Evolutionary conservation across 2,113 vertebrate species (phyloP).

Genomic region (Passer domesticus): DNA sequence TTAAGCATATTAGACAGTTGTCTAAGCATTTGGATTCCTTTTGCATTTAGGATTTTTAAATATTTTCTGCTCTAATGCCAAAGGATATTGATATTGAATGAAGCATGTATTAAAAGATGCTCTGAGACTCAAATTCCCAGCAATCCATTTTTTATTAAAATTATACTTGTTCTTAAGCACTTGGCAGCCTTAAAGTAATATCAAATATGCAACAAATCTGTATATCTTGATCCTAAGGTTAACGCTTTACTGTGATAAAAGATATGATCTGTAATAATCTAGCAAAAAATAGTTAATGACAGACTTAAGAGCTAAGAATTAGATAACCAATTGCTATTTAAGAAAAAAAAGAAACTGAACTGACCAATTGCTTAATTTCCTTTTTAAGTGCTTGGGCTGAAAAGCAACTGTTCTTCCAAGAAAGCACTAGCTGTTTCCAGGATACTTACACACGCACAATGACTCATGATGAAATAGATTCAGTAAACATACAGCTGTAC

Average conservation of each 20-base stretch:
- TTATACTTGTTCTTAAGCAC: conserved; percentile 69
- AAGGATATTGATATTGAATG: conserved; percentile 42
- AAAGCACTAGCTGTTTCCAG: conserved; percentile 88
- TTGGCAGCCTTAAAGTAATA: conserved; percentile 59
- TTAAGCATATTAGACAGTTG: conserved; percentile 57
- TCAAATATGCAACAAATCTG: conserved; percentile 60
- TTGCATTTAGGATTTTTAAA: conserved; percentile 51
- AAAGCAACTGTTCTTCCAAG: conserved; percentile 86
- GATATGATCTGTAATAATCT: conserved; percentile 72
- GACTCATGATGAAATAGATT: conserved; percentile 87
- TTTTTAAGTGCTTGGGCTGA: conserved; percentile 84
- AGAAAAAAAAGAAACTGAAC: conserved; percentile 70
- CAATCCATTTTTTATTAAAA: conserved; percentile 71
- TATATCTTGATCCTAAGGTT: conserved; percentile 69
- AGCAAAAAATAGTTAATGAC: conserved; percentile 77
- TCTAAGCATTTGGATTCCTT: conserved; percentile 50
- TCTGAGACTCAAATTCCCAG: conserved; percentile 66
- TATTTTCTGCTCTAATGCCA: conserved; percentile 51
- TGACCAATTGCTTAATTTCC: conserved; percentile 85
- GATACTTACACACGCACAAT: conserved; percentile 89
- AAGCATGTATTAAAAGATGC: conserved; percentile 49
- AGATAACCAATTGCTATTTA: conserved; percentile 74
- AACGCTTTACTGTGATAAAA: conserved; percentile 66
- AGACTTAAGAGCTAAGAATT: conserved; percentile 75
- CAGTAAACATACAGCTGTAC: conserved; percentile 89